Base-by-base conservation (phyloP, 2,113 vertebrate species). In the Dascyllus trimaculatus region DNA sequence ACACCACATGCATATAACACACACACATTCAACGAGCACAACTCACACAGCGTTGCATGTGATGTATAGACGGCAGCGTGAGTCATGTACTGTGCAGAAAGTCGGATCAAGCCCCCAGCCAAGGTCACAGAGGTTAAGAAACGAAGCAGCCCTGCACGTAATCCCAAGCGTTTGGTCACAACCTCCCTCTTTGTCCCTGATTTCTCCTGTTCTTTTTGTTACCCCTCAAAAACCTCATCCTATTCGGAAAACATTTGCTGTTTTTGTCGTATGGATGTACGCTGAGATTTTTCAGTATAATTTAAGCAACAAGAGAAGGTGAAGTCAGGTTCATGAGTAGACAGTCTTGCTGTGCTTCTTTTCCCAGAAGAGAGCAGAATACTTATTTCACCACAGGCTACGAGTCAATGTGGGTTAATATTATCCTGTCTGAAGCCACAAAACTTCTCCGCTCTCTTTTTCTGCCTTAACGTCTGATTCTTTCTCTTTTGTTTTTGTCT, bases 121-220 rank as follows among this genome's bases (percentile, higher is more conserved):
- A 75, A 74, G 81, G 75, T 86, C 88, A 76, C 26, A 15, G 6
- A 59, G 79, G 78, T 81, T 83, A 70, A 81, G 71, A 62, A 60
- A 49, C 19, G 26, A 38, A 32, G 46, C 52, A 48, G n/a, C 32
- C 38, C 11, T 43, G 35, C 11, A 4, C 60, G 14, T 75, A 86
- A 81, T 77, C 83, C 45, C 2, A 0, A 2, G 0, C 62, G 24
- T 48, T 56, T 13, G 2, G 8, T 64, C 29, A 8, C 45, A 48
- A n/a, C 35, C 11, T 29, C 26, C 19, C 59, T 40, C n/a, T 46
- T n/a, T 61, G 5, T 65, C 43, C 11, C 11, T 14, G 17, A 35
- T 69, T 68, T 2, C 10, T 1, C 5, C 19, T 19, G 5, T 7
- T 32, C 29, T 25, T 17, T 45, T 19, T 6, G 0, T 38, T 54